Evolutionary conservation across 2,113 vertebrate species (phyloP).

Genomic region (Corythoichthys haematopterus): DNA sequence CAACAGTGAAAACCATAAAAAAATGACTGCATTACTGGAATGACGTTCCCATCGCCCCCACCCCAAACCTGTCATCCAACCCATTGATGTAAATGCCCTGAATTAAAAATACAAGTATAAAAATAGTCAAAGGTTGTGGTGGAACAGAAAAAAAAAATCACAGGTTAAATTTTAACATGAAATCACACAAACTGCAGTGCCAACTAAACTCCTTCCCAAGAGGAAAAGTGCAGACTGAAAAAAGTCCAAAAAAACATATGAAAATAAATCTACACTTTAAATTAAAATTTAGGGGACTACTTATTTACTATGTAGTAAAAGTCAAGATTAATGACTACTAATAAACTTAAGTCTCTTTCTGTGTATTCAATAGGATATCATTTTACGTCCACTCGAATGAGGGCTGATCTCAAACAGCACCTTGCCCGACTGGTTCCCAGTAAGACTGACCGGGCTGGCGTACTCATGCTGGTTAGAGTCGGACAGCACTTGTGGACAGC

Average conservation of each 20-base stretch:
- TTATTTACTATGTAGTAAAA: conserved; percentile 8
- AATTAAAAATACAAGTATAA: conserved; percentile 25
- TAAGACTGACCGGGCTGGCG: conserved; percentile 57
- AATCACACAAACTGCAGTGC: conserved; percentile 62
- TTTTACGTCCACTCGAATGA: conserved; percentile 44
- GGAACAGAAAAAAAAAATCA: conserved; percentile 45
- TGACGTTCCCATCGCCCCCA: conserved; percentile 9
- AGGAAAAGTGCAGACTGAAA: conserved; percentile 61
- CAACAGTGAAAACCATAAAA: conserved; percentile 30
- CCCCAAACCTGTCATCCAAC: background rate
- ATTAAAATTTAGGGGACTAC: conserved; percentile 16
- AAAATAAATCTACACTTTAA: background rate
- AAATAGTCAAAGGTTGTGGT: conserved; percentile 31
- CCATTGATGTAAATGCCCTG: conserved; percentile 53
- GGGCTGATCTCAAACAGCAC: conserved; percentile 37
- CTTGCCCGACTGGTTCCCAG: conserved; percentile 46
- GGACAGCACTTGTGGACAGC: conserved; percentile 76
- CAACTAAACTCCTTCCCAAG: conserved; percentile 38
- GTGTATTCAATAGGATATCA: conserved; percentile 30
- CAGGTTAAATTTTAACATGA: conserved; percentile 44
- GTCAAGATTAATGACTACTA: conserved; percentile 20
- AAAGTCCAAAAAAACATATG: background rate
- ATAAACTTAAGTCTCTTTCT: conserved; percentile 16
- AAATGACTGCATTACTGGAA: conserved; percentile 32
- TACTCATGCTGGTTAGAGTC: conserved; percentile 77